Evolutionary conservation across 1,140 invertebrate genomes (phyloP).

Genomic region (Euschistus heros): DNA sequence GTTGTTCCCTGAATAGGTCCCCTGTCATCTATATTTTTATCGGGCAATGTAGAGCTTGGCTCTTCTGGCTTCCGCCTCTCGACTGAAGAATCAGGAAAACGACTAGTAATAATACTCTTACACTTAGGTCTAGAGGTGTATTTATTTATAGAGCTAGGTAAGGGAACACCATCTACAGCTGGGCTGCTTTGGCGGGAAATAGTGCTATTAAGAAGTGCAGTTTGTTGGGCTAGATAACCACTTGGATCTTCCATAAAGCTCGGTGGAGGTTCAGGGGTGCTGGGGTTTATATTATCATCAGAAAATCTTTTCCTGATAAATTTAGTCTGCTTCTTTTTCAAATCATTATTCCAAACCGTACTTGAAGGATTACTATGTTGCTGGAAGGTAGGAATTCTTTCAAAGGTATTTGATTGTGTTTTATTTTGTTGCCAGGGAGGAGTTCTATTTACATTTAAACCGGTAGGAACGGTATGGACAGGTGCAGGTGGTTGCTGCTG

Average conservation of each 20-base stretch:
- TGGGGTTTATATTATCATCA: constrained; percentile 43
- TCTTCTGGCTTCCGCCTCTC: constrained; percentile 23
- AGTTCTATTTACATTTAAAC: constrained; percentile 26
- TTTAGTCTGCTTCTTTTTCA: constrained; percentile 46
- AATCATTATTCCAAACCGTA: constrained; percentile 49
- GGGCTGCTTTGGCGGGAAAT: constrained; percentile 52
- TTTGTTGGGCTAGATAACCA: constrained; percentile 77
- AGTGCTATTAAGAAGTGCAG: constrained; percentile 68
- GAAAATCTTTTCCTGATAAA: constrained; percentile 40
- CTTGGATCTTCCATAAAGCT: constrained; percentile 77
- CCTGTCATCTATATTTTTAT: constrained; percentile 41
- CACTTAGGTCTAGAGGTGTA: constrained; percentile 15
- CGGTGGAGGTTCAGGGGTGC: constrained; percentile 24
- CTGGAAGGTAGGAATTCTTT: constrained; percentile 59
- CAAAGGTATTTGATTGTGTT: constrained; percentile 39
- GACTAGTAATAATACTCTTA: constrained; percentile 20
- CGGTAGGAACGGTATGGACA: background rate
- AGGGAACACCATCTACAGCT: constrained; percentile 35
- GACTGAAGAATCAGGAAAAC: constrained; percentile 23
- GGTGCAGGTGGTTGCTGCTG: background rate
- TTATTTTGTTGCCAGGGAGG: constrained; percentile 45
- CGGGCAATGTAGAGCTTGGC: constrained; percentile 32
- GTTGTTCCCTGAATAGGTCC: constrained; percentile 62
- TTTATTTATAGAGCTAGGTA: constrained; percentile 37
- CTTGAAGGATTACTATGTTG: constrained; percentile 46